A percentile compares a stretch with the other conserved stretches of the same genome.
Evolutionary conservation across 2,113 vertebrate genomes (phyloP).

Genomic region (Isurus oxyrinchus): DNA sequence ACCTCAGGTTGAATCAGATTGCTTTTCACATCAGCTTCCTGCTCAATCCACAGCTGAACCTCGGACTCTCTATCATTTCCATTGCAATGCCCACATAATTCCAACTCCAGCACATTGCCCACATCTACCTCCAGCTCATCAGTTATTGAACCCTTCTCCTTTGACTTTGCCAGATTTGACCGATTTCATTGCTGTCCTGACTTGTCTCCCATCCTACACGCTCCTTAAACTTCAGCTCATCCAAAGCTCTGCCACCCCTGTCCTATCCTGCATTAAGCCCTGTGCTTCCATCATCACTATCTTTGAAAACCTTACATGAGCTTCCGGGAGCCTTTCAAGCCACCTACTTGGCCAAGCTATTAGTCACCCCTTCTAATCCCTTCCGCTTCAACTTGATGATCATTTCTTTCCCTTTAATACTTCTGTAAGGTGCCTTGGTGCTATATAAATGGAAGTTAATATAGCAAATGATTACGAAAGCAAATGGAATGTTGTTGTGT

Average conservation of each 20-base stretch:
- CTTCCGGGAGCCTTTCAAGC: background rate
- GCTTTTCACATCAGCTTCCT: background rate
- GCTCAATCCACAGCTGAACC: background rate
- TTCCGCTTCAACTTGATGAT: background rate
- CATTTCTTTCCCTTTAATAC: background rate
- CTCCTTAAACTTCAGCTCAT: background rate
- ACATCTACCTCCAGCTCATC: background rate
- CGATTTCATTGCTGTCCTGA: background rate
- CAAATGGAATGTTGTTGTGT: no score
- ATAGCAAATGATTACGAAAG: no score
- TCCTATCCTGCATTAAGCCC: background rate
- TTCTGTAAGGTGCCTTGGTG: background rate
- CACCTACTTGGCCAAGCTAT: background rate
- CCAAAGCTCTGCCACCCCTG: background rate
- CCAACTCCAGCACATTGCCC: background rate
- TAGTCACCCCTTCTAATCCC: background rate
- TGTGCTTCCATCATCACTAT: background rate
- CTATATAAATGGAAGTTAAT: background rate
- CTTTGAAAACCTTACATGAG: background rate
- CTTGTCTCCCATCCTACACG: background rate
- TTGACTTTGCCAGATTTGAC: background rate
- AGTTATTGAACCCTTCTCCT: background rate
- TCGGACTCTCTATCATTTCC: background rate
- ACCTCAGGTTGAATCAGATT: background rate
- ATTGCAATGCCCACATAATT: background rate